Percentiles rank a stretch among this genome's conserved stretches.
phyloP scores from a whole-genome alignment of 1,140 invertebrate species.

The Drosophila rufa region DNA sequence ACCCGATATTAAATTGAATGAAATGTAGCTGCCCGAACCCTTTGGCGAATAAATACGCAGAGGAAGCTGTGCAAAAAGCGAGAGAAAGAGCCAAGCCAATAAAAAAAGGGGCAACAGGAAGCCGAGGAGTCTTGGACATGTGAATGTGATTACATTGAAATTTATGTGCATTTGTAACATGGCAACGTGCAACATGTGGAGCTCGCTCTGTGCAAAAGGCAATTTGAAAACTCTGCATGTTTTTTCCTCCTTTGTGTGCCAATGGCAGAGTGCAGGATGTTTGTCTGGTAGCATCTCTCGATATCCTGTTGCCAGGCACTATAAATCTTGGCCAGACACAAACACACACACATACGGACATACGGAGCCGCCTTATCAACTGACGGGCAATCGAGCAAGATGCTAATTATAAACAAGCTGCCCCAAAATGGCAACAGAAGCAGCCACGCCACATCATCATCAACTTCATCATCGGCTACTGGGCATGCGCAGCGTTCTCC shows the following conservation, averaged over 20 bases:
- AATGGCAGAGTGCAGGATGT: slow-evolving; percentile 63
- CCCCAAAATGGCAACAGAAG: slow-evolving; percentile 50
- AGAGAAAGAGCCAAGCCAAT: slow-evolving; percentile 9
- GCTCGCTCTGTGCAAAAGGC: slow-evolving; percentile 25
- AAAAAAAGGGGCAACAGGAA: slow-evolving; percentile 27
- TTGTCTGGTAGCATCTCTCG: slow-evolving; percentile 68
- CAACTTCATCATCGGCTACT: slow-evolving; percentile 58
- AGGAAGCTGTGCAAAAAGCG: slow-evolving; percentile 8
- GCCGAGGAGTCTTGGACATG: slow-evolving; percentile 47
- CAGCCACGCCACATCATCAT: slow-evolving; percentile 22
- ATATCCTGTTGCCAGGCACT: slow-evolving; percentile 73
- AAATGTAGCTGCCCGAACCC: slow-evolving; percentile 69
- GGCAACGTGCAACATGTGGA: slow-evolving; percentile 77
- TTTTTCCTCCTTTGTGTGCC: slow-evolving; percentile 14
- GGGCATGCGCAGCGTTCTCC: slow-evolving; percentile 66
- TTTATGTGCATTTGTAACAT: slow-evolving; percentile 81
- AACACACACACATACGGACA: slow-evolving; percentile 1
- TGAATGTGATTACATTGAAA: slow-evolving; percentile 81
- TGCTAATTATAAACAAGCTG: slow-evolving; percentile 81
- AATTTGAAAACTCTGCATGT: slow-evolving; percentile 34
- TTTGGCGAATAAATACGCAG: slow-evolving; percentile 24
- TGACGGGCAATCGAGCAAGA: slow-evolving; percentile 70
- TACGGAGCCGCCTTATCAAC: slow-evolving; percentile 59
- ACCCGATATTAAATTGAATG: slow-evolving; percentile 70
- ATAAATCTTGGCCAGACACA: slow-evolving; percentile 69